Base-by-base conservation (phyloP, 1,140 invertebrate species). In the Aphelenchoides fujianensis region DNA sequence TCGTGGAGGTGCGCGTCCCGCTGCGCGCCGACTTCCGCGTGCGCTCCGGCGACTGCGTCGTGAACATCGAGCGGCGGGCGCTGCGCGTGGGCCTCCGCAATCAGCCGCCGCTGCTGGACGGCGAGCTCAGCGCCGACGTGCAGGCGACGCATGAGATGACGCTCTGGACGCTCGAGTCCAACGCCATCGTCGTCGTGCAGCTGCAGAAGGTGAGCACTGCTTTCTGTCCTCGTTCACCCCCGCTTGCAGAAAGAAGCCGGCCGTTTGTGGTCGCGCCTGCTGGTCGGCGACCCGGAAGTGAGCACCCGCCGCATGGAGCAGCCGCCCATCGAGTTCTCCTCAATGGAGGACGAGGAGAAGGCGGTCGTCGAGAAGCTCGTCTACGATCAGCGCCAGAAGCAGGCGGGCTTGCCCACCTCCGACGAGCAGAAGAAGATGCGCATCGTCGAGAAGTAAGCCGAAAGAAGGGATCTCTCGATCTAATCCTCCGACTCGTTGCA, bases 281-380 rank as follows among this genome's bases (percentile, higher is more conserved):
- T 98, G 0, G 89, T 88, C 0, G 90, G 90, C 28, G 95, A 98
- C 88, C 93, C 92, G 0, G 92, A 95, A 87, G 96, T 99, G 70
- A 95, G 94, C 74, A 98, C 96, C 0, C 91, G 91, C 82, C 98
- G 98, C 89, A 93, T 98, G 32, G 92, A 95, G 85, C 95, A 95
- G 64, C 95, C 97, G 85, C 92, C 94, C 41, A 97, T 94, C 1
- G 98, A 98, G 85, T 85, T 98, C 3, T 93, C 92, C 3, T 96
- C 98, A 87, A 86, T 98, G 66, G 95, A 98, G 85, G 94, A 93
- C 0, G 95, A 98, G 85, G 98, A 95, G 0, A 86, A 95, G 80
- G 90, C 92, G 2, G 89, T 98, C 82, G 95, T 99, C 0, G 96
- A 99, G 86, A 99, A 98, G 86, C 98, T 99, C 95, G 97, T 98